A percentile compares a stretch with the other conserved stretches of the same genome.
Conservation (phyloP, 2,797 vertebrate species). For the Lithobates pipiens region DNA sequence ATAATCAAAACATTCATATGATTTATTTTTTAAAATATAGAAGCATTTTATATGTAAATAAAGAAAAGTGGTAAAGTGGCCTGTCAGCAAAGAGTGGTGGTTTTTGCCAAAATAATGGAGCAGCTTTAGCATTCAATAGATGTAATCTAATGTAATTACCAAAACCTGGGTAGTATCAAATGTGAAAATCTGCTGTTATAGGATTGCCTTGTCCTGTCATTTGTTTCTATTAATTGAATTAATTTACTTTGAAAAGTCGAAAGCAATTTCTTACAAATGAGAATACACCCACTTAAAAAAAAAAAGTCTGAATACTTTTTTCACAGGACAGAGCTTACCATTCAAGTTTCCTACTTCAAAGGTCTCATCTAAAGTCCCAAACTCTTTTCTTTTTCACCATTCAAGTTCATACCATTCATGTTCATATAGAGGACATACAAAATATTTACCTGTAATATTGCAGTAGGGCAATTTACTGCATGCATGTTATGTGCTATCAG, state of each 20-base stretch:
- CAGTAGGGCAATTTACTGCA: no score
- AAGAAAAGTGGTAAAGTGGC: not conserved
- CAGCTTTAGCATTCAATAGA: constrained; percentile 1
- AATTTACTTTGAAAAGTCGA: not conserved
- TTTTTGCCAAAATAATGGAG: not conserved
- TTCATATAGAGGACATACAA: not conserved
- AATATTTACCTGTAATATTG: not conserved
- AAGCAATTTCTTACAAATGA: no score
- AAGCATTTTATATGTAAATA: constrained; percentile 10
- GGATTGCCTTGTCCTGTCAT: not conserved
- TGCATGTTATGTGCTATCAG: no score
- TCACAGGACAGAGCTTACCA: not conserved
- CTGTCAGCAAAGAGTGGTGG: not conserved
- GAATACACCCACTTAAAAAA: not conserved
- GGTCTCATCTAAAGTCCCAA: no score
- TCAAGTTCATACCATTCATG: not conserved
- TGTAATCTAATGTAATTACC: constrained; percentile 30
- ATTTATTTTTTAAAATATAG: constrained; percentile 11
- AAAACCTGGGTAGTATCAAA: not conserved
- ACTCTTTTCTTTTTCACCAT: no score
- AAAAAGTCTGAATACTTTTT: not conserved
- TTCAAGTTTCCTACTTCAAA: no score
- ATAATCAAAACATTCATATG: constrained; percentile 13
- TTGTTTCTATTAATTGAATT: not conserved
- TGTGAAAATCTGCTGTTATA: not conserved